A percentile compares a stretch with the other conserved stretches of the same genome.
Evolutionary conservation across 2,797 vertebrate genomes (phyloP).

Genomic region (Clarias platycephalus): DNA sequence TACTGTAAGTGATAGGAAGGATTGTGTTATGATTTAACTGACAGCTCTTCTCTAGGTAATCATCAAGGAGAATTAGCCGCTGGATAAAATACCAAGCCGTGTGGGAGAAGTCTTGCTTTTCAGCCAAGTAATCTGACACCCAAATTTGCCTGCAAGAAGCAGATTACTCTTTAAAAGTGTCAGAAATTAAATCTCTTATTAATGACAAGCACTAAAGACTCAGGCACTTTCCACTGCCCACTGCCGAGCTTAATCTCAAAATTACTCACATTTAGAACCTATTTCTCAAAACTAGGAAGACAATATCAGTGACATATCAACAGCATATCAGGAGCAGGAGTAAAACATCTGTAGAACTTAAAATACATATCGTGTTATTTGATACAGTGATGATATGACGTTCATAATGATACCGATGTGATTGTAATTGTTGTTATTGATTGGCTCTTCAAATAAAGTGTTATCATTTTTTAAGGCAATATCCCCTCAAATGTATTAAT

Average conservation of each 20-base stretch:
- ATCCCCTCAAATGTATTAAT: neutral
- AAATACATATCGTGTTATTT: no score
- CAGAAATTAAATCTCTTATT: conserved; percentile 51
- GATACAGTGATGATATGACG: neutral
- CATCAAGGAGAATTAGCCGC: conserved; percentile 61
- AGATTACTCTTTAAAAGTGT: conserved; percentile 59
- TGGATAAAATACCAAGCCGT: conserved; percentile 62
- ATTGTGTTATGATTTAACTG: conserved; percentile 57
- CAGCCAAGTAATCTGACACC: conserved; percentile 66
- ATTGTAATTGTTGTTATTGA: neutral
- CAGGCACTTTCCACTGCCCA: conserved; percentile 28
- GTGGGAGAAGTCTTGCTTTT: conserved; percentile 54
- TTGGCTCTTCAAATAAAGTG: no score
- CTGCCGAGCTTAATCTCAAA: conserved; percentile 29
- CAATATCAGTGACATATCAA: neutral
- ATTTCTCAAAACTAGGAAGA: neutral
- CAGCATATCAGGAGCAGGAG: neutral
- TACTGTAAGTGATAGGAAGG: conserved; percentile 34
- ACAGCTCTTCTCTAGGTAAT: conserved; percentile 48
- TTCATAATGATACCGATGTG: neutral
- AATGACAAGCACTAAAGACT: conserved; percentile 45
- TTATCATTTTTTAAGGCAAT: neutral
- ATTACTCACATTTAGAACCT: neutral
- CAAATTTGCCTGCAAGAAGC: conserved; percentile 64
- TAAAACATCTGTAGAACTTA: neutral